Base-by-base conservation (phyloP, 1,140 invertebrate species). In the Drosophila suzukii region DNA sequence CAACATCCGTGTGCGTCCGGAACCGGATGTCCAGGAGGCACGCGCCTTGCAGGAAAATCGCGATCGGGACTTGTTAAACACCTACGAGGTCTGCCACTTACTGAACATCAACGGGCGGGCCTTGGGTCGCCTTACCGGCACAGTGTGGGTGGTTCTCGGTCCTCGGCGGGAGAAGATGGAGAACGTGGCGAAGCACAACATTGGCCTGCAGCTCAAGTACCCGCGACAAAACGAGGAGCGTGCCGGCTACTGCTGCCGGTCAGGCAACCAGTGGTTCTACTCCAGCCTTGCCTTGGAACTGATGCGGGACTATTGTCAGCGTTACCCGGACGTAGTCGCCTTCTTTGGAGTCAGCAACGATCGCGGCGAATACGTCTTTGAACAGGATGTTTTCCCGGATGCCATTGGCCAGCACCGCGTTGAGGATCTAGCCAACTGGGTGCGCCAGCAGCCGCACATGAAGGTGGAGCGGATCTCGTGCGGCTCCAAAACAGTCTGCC, bases 191-290 rank as follows among this genome's bases (percentile, higher is more conserved):
- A 96, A 95, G 89, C 90, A 96, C 24, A 99, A 99, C 90, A 94
- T 99, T 32, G 98, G 98, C 0, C 93, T 99, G 11, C 97, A 98
- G 92, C 93, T 99, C 1, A 99, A 99, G 92, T 97, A 96, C 80
- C 97, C 96, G 55, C 97, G 92, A 2, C 60, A 94, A 90, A 95
- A 95, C 76, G 93, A 94, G 89, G 93, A 96, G 92, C 94, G 97
- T 0, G 94, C 95, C 30, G 97, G 97, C 10, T 98, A 96, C 90
- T 98, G 97, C 0, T 96, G 94, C 54, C 96, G 95, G 86, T 90
- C 94, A 0, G 94, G 94, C 13, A 94, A 94, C 71, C 91, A 94
- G 24, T 99, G 98, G 98, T 91, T 94, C 7, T 99, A 98, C 90
- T 97, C 97, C 2, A 78, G 93, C n/a, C 95, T 96, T 78, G 94